phyloP scores from a whole-genome alignment of 92 coral and sea anemone species.

The Zoanthus gigantus region DNA sequence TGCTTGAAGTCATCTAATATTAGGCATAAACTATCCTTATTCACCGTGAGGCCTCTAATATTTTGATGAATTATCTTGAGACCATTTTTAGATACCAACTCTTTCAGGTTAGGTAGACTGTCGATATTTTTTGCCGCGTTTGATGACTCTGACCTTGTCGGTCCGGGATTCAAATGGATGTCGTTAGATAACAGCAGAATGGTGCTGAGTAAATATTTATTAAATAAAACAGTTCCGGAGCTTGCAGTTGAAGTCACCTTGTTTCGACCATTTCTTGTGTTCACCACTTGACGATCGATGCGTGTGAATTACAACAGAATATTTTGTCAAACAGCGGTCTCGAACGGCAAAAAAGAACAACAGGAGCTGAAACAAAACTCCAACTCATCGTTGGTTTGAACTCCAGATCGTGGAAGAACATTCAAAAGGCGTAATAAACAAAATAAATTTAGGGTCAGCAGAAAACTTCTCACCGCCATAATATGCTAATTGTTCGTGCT shows the following conservation, averaged over 20 bases:
- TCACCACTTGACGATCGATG: background rate
- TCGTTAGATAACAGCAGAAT: conserved; percentile 20
- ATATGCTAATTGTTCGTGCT: background rate
- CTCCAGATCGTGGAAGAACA: conserved; percentile 3
- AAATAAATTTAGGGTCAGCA: background rate
- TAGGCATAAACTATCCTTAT: background rate
- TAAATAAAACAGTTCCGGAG: background rate
- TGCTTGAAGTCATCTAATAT: background rate
- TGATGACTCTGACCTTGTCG: background rate
- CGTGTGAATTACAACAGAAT: background rate
- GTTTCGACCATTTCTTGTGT: background rate
- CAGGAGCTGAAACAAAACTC: conserved; percentile 6
- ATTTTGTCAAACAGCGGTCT: conserved; percentile 9
- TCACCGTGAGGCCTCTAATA: background rate
- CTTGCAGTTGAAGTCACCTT: background rate
- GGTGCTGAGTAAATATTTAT: conserved; percentile 15
- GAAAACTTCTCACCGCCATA: conserved; percentile 5
- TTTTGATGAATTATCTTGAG: background rate
- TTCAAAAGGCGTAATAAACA: conserved; percentile 16
- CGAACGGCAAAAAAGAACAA: conserved; percentile 4
- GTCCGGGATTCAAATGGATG: conserved; percentile 30
- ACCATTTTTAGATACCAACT: background rate
- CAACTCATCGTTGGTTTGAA: conserved; percentile 19
- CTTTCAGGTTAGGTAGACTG: background rate
- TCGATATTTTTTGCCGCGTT: background rate